Conservation (phyloP, 2,888 invertebrate species). For the Pyrochroa serraticornis region DNA sequence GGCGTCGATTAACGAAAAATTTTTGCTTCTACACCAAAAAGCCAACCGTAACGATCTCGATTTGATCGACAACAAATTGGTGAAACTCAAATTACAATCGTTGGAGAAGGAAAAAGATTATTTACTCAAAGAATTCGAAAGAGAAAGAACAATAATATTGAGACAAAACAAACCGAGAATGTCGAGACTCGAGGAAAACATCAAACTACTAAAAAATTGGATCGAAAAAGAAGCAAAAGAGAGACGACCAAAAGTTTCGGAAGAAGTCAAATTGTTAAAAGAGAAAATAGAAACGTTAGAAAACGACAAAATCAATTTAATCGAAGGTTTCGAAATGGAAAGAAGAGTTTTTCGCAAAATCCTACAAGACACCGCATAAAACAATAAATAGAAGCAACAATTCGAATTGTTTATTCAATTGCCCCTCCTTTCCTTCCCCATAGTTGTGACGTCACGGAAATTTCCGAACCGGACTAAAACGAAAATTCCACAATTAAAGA, state of each 20-base stretch:
- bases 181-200: conserved; percentile 18
- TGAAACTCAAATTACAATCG: conserved; percentile 18
- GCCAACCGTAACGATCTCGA: conserved; percentile 18
- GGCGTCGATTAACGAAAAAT: not conserved
- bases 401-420: too few species aligned
- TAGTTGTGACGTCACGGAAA: too few species aligned
- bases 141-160: conserved; percentile 11
- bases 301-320: conserved; percentile 11
- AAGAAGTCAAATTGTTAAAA: conserved; percentile 14
- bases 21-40: conserved; percentile 9
- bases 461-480: too few species aligned
- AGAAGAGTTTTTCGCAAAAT: conserved; percentile 19
- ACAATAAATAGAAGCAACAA: too few species aligned
- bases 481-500: too few species aligned
- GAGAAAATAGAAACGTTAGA: conserved; percentile 18
- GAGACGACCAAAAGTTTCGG: not conserved
- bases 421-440: too few species aligned
- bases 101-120: conserved; percentile 20
- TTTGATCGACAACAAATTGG: conserved; percentile 17
- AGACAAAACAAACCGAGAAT: conserved; percentile 16
- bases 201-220: conserved; percentile 16
- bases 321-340: conserved; percentile 21
- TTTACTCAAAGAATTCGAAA: conserved; percentile 18
- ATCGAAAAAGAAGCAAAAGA: conserved; percentile 20
- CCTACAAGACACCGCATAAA: too few species aligned